These are phyloP conservation scores for Clarias batrachus DNA, from an alignment of 2,113 vertebrate species.

Conservation along the genomic window DNA sequence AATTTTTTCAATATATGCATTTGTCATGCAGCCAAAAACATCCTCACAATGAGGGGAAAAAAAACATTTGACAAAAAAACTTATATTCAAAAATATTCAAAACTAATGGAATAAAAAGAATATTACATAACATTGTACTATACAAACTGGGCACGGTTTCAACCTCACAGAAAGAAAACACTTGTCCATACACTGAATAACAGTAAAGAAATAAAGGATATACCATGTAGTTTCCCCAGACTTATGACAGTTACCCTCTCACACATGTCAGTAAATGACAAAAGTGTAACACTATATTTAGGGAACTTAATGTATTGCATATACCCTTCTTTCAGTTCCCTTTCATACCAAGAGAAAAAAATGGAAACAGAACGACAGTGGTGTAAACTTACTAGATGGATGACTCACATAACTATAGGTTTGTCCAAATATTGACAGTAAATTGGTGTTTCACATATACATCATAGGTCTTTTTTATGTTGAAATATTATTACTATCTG, in stretches of 20 bases:
- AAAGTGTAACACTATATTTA: constrained; percentile 43
- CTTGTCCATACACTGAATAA: neutral
- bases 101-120: neutral
- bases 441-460: constrained; percentile 1
- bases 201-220: constrained; percentile 48
- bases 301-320: constrained; percentile 58
- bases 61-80: neutral
- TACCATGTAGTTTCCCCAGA: constrained; percentile 70
- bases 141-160: neutral
- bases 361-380: neutral
- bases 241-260: constrained; percentile 50
- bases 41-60: neutral
- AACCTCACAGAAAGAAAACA: neutral
- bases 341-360: constrained; percentile 52
- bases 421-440: constrained; percentile 7
- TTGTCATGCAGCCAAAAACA: neutral
- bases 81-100: neutral
- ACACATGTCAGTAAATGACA: constrained; percentile 71
- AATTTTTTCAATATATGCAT: neutral
- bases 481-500: neutral
- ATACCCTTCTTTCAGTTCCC: constrained; percentile 69
- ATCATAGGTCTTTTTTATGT: neutral
- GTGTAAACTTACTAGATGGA: neutral
- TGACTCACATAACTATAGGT: constrained; percentile 13
- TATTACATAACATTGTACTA: neutral